These are phyloP conservation scores for Caenorhabditis imperialis DNA, from an alignment of 2,888 invertebrate genomes.

Conservation along the genomic window DNA sequence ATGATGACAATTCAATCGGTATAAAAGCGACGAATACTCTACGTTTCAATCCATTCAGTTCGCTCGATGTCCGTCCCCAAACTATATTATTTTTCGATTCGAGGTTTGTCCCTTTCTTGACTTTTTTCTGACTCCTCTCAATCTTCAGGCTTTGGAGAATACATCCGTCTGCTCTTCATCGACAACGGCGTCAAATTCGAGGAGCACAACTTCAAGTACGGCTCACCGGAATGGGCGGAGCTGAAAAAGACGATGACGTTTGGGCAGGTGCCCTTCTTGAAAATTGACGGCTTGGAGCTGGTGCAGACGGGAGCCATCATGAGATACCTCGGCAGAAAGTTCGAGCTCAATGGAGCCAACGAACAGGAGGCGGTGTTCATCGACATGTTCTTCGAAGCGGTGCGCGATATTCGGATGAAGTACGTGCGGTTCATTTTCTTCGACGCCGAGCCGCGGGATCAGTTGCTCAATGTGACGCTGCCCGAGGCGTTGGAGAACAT, in stretches of 20 bases:
- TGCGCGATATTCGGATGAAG: conserved; percentile 16
- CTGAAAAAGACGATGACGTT: conserved; percentile 31
- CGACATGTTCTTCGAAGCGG: conserved; percentile 35
- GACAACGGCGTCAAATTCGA: conserved; percentile 37
- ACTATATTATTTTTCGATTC: conserved; percentile 30
- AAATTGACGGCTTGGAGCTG: conserved; percentile 17
- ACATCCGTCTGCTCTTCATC: conserved; percentile 43
- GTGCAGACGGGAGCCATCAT: conserved; percentile 48
- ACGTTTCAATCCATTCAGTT: no score
- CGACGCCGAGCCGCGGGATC: conserved; percentile 10
- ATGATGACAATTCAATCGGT: no score
- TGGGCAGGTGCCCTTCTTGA: conserved; percentile 41
- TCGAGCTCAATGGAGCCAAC: conserved; percentile 24
- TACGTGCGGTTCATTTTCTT: conserved; percentile 8
- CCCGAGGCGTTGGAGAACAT: conserved; percentile 18
- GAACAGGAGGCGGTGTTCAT: conserved; percentile 29
- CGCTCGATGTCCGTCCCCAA: conserved; percentile 21
- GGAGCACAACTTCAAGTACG: conserved; percentile 9
- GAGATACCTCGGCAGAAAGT: conserved; percentile 27
- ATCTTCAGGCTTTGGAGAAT: conserved; percentile 32
- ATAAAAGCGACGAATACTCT: no score
- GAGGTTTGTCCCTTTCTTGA: conserved; percentile 6
- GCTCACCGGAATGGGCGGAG: conserved; percentile 26
- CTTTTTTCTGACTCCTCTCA: background rate
- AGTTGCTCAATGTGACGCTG: conserved; percentile 13